A percentile compares a stretch with the other conserved stretches of the same genome.
phyloP scores from a whole-genome alignment of 92 coral and sea anemone species.

The Metridium senile region DNA sequence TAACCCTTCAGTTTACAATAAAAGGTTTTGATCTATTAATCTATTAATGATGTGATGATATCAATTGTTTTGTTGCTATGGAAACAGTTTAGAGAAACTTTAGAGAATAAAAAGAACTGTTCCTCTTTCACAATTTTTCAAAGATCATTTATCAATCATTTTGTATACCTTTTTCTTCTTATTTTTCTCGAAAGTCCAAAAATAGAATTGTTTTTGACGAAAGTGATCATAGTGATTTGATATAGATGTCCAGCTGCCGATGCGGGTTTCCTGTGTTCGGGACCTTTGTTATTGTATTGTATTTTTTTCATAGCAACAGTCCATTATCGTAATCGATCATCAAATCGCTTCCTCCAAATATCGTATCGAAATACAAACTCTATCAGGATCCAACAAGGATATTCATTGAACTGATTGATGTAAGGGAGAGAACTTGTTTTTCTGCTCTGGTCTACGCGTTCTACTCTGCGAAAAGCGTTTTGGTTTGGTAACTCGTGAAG shows the following conservation, averaged over 20 bases:
- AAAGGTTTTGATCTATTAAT: not conserved
- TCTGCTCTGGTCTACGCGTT: not conserved
- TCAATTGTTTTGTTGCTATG: not conserved
- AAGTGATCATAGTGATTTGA: not conserved
- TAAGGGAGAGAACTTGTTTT: not conserved
- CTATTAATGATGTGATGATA: not conserved
- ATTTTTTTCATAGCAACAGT: conserved; percentile 15
- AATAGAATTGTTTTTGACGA: not conserved
- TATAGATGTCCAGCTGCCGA: not conserved
- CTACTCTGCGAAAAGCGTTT: too few relatives aligned
- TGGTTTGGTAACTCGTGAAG: too few relatives aligned
- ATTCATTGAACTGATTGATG: not conserved
- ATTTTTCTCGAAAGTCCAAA: too few relatives aligned
- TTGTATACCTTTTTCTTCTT: not conserved
- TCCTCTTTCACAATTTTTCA: not conserved
- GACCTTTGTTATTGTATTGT: not conserved
- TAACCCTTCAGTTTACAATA: not conserved
- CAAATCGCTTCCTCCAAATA: conserved; percentile 2
- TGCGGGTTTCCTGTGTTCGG: conserved; percentile 3
- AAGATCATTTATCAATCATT: not conserved
- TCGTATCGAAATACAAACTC: not conserved
- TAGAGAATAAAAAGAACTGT: not conserved
- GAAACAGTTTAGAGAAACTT: not conserved
- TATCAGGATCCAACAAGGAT: not conserved
- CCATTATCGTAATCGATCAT: not conserved